Base-by-base conservation (phyloP, 1,140 invertebrate genomes). In the Neelides sp. region DNA sequence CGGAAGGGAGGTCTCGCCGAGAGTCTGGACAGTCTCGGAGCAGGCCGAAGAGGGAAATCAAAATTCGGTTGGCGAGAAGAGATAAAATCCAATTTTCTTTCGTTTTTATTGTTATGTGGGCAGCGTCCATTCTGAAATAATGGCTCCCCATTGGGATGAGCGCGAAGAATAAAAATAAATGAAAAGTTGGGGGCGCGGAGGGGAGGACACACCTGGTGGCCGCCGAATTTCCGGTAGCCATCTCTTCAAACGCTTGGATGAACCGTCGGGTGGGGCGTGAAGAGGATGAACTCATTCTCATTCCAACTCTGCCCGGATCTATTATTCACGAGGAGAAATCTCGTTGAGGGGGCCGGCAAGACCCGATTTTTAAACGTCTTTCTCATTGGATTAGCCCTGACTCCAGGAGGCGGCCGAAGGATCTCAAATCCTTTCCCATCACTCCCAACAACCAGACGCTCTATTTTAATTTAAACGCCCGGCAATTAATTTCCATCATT, bases 171-270 rank as follows among this genome's bases (percentile, higher is more conserved):
- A 54, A 54, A 54, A 54, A 45, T 50, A 49, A 54, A 54, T 54
- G 52, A 54, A 54, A 54, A 37, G 35, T 48, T 39, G 12, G 15
- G 3, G 17, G n/a, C 24, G n/a, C 19, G 30, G 13, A 42, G 36
- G 5, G n/a, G n/a, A 20, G 37, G 24, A 49, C 48, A 55, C 53
- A 42, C 53, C 53, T 55, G 26, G 34, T 28, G 34, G 41, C 5
- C 13, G 20, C 46, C 53, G 37, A 52, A 49, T 52, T 58, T 58
- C 57, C 57, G 57, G 57, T 58, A 46, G 57, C 57, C 57, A 58
- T 58, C 27, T 24, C 36, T 46, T 47, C 34, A 51, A 36, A 55
- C 54, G 48, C 24, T 55, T 55, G 23, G 54, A 46, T 55, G 26
- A 55, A 8, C 32, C 36, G n/a, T n/a, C n/a, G n/a, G n/a, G n/a